phyloP scores from a whole-genome alignment of 2,113 vertebrate species.

The Phrynosoma platyrhinos region DNA sequence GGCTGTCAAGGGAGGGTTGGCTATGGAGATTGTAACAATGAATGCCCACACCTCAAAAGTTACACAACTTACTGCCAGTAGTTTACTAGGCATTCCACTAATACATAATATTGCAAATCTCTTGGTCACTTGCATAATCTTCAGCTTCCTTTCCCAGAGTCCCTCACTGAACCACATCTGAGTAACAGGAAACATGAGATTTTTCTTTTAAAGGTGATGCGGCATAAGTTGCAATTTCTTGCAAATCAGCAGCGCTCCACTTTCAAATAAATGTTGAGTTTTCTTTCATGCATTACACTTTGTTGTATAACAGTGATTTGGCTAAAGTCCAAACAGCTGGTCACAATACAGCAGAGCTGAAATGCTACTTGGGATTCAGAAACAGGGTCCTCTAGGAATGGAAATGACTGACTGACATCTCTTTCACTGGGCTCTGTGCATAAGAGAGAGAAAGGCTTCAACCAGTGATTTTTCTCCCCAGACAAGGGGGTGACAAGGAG shows the following conservation, averaged over 20 bases:
- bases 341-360: background rate
- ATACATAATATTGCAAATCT: background rate
- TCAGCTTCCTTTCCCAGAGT: background rate
- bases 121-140: background rate
- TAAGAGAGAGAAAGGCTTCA: too few species aligned
- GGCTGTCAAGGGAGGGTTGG: too few species aligned
- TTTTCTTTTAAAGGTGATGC: background rate
- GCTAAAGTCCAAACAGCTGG: background rate
- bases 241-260: background rate
- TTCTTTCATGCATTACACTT: background rate
- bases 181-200: background rate
- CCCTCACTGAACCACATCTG: background rate
- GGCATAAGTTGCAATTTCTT: background rate
- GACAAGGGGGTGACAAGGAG: too few species aligned
- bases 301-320: slow-evolving; percentile 5
- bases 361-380: background rate
- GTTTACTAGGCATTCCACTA: background rate
- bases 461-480: too few species aligned
- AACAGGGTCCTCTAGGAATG: background rate
- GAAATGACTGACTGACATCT: too few species aligned
- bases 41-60: too few species aligned
- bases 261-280: background rate
- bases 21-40: too few species aligned
- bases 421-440: too few species aligned
- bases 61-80: background rate